phyloP scores from a whole-genome alignment of 2,888 invertebrate genomes.

The Augochlorella aurata region DNA sequence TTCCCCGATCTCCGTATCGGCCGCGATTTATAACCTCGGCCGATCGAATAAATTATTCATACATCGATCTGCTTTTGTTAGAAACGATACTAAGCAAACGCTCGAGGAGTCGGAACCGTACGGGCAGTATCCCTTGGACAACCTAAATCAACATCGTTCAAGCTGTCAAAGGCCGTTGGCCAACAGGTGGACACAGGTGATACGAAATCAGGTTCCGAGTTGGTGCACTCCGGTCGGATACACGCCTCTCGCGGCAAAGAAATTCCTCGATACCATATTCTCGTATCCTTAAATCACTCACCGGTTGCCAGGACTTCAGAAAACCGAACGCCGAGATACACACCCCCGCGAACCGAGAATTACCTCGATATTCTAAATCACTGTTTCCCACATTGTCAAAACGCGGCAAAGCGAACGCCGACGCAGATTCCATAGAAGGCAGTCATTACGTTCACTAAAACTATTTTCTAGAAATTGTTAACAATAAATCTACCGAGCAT shows the following conservation, averaged over 20 bases:
- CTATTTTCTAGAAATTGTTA: too few relatives aligned
- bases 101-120: background rate
- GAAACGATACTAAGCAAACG: conserved; percentile 4
- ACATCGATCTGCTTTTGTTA: conserved; percentile 8
- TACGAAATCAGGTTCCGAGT: background rate
- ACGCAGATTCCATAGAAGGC: background rate
- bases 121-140: background rate
- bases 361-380: conserved; percentile 15
- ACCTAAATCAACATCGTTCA: conserved; percentile 22
- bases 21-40: background rate
- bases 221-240: background rate
- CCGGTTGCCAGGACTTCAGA: background rate
- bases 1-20: conserved; percentile 4
- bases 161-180: background rate
- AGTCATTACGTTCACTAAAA: too few relatives aligned
- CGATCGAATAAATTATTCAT: conserved; percentile 5
- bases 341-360: background rate
- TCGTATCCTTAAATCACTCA: conserved; percentile 1
- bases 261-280: background rate
- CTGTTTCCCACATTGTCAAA: background rate
- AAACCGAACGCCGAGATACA: background rate
- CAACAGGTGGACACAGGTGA: conserved; percentile 9
- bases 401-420: background rate
- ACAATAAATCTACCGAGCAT: too few relatives aligned
- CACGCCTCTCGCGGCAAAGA: background rate